Evolutionary conservation across 2,797 vertebrate genomes (phyloP).

Genomic region (Dermochelys coriacea): DNA sequence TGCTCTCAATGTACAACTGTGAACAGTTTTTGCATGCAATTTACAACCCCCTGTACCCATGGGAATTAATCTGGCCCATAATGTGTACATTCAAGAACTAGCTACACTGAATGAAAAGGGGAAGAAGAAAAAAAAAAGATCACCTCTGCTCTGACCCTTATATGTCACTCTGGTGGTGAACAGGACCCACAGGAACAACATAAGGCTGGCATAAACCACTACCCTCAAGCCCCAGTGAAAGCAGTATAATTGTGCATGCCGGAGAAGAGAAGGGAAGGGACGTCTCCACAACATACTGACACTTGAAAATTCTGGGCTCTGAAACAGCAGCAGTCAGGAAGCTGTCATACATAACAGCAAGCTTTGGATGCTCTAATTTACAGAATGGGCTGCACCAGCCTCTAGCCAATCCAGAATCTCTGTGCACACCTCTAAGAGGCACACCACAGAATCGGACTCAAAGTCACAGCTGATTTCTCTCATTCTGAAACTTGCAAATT

Average conservation of each 20-base stretch:
- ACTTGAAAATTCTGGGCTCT: not conserved
- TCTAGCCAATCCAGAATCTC: not conserved
- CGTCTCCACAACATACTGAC: not conserved
- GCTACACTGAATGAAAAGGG: not conserved
- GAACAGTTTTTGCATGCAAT: fast-evolving
- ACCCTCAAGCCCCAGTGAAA: not conserved
- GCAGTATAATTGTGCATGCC: not conserved
- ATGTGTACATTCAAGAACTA: no score
- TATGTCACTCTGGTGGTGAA: not conserved
- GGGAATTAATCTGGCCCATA: no score
- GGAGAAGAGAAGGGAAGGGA: not conserved
- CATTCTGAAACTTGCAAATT: not conserved
- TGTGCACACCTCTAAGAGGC: not conserved
- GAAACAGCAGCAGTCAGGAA: not conserved
- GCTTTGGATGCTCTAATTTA: not conserved
- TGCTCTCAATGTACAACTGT: not conserved
- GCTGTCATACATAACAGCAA: not conserved
- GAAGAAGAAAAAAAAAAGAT: not conserved
- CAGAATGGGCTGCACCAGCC: not conserved
- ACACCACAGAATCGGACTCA: not conserved
- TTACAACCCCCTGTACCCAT: not conserved
- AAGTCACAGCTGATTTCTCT: not conserved
- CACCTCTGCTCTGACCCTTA: not conserved
- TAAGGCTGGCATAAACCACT: not conserved
- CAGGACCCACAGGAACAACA: not conserved